Evolutionary conservation across 2,888 invertebrate species (phyloP), one percentile per base, ranked within the genome.

Genomic region (Pecten maximus): DNA sequence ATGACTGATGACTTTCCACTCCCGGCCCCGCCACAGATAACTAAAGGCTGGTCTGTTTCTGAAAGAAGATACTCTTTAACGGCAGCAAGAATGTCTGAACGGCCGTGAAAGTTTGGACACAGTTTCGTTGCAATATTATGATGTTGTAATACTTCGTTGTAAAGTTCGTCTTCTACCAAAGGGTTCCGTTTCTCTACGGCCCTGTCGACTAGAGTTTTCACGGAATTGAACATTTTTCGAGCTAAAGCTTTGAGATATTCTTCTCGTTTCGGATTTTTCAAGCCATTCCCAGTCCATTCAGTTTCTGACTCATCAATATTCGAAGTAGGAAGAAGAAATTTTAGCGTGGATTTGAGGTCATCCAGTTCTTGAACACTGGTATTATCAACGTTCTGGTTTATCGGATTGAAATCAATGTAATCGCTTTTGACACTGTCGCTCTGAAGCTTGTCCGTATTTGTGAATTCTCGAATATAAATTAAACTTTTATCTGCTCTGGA

Each of bases 1-100:
- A 96, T 94, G 12, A 96, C 89, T 3, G 95, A 94, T 10, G 96
- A 94, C 89, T 96, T 96, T 15, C 96, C 96, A 88, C 94, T 93
- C 0, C 96, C 96, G 1, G 94, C 91, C 88, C 92, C 93, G 0
- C 95, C 96, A 88, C 92, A 90, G 0, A 96, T 90, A 3, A 96
- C 95, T 10, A 96, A 88, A 10, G 96, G 95, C 89, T 95, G 94
- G 74, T 94, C 93, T 3, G 95, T 94, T 48, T 95, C 94, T 0
- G 93, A 90, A 0, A 94, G 89, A 10, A 95, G 87, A 92, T 96
- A 95, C n/a, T 94, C 91, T 89, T 94, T 93, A 1, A 96, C 92
- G 0, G 91, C 87, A 87, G 94, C 91, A 16, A 95, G 90, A 0
- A 95, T 88, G 12, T 94, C 94, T 50, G 95, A 93, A 12, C 95